Evolutionary conservation across 2,888 invertebrate species (phyloP).

Genomic region (Beris chalybata): DNA sequence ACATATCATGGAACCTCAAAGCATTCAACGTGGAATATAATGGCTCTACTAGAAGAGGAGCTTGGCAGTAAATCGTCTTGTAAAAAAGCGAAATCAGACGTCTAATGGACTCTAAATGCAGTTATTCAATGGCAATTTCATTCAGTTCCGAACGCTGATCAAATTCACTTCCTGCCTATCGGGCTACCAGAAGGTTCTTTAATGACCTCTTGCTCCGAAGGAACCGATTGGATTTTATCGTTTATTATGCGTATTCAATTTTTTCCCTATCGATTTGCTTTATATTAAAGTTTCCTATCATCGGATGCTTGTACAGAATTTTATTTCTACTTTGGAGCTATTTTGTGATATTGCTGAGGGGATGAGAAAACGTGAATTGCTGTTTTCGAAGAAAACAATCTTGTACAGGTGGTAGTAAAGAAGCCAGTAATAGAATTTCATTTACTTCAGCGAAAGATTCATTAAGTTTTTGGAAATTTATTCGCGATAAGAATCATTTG

Average conservation of each 20-base stretch:
- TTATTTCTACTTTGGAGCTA: conserved; percentile 1
- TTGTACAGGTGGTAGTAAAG: too few relatives aligned
- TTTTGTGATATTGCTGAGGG: neutral
- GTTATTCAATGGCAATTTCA: conserved; percentile 23
- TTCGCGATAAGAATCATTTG: too few relatives aligned
- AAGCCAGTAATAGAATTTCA: too few relatives aligned
- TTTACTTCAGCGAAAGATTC: too few relatives aligned
- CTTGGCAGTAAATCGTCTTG: conserved; percentile 23
- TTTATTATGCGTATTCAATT: conserved; percentile 11
- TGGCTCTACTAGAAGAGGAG: conserved; percentile 19
- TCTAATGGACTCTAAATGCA: conserved; percentile 27
- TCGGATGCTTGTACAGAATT: conserved; percentile 19
- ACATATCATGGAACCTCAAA: too few relatives aligned
- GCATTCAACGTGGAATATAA: conserved; percentile 9
- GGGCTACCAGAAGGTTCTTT: too few relatives aligned
- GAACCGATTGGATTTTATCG: conserved; percentile 11
- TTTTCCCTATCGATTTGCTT: neutral
- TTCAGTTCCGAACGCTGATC: conserved; percentile 18
- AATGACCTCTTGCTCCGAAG: neutral
- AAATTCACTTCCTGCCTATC: neutral
- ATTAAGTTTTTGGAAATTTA: too few relatives aligned
- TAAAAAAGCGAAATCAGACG: conserved; percentile 20
- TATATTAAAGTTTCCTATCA: neutral
- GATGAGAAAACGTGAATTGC: too few relatives aligned
- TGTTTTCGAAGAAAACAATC: too few relatives aligned